phyloP scores from a whole-genome alignment of 2,113 vertebrate genomes.

The Calyptomena viridis region DNA sequence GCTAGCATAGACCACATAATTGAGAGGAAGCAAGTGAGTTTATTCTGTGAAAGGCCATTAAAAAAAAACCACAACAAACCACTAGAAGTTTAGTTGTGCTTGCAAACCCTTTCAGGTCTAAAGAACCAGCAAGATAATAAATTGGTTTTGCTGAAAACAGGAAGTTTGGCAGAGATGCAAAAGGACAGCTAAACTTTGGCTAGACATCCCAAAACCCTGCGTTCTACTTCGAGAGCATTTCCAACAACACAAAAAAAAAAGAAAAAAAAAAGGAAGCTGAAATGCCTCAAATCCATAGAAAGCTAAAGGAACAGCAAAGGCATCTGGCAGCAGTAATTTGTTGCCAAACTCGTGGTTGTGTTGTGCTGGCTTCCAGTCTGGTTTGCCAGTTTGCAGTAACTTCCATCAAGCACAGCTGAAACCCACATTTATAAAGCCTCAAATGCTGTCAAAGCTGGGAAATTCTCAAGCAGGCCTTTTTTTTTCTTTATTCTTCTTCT shows the following conservation, averaged over 20 bases:
- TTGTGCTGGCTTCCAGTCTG: slow-evolving; percentile 59
- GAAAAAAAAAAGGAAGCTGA: neutral
- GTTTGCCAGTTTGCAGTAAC: slow-evolving; percentile 73
- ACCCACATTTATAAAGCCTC: neutral
- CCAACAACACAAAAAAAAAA: slow-evolving; percentile 25
- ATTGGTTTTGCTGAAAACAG: slow-evolving; percentile 81
- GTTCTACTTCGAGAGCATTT: slow-evolving; percentile 74
- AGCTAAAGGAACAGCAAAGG: slow-evolving; percentile 68
- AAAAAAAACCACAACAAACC: neutral
- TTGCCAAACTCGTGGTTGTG: slow-evolving; percentile 69
- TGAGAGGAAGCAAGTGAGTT: slow-evolving; percentile 59
- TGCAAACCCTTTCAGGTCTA: slow-evolving; percentile 70
- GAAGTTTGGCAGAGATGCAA: slow-evolving; percentile 79
- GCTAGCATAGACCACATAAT: slow-evolving; percentile 49
- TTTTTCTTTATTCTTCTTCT: neutral
- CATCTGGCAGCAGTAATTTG: slow-evolving; percentile 64
- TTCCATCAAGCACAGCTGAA: slow-evolving; percentile 68
- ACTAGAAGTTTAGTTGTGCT: slow-evolving; percentile 67
- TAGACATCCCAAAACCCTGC: slow-evolving; percentile 70
- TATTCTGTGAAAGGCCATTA: slow-evolving; percentile 63
- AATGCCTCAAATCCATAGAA: slow-evolving; percentile 69
- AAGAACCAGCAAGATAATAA: slow-evolving; percentile 77
- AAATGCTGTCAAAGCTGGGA: neutral
- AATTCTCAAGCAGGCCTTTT: neutral
- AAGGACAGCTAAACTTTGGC: slow-evolving; percentile 79